Percentiles rank a stretch among this genome's conserved stretches.
These are phyloP conservation scores for Ophraella communa DNA, from an alignment of 2,888 invertebrate species.

Conservation along the genomic window DNA sequence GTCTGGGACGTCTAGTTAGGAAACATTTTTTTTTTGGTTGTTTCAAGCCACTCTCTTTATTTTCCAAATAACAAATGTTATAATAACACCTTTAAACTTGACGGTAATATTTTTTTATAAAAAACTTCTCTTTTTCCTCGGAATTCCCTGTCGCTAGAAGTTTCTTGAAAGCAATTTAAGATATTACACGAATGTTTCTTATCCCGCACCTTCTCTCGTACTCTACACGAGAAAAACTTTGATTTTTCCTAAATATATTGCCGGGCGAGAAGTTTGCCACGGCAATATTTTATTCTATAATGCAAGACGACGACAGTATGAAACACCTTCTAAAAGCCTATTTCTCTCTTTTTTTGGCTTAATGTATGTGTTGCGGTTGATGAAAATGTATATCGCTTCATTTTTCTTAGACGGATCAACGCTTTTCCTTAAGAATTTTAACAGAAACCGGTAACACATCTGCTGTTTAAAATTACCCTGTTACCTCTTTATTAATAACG, in stretches of 20 bases:
- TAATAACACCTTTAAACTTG: slow-evolving; percentile 2
- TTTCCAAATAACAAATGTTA: not conserved
- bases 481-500: no score
- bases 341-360: slow-evolving; percentile 12
- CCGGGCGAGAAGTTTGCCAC: slow-evolving; percentile 22
- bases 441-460: no score
- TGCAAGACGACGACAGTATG: slow-evolving; percentile 18
- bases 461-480: no score
- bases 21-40: no score
- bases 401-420: not conserved
- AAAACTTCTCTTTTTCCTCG: not conserved
- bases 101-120: slow-evolving; percentile 3
- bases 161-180: slow-evolving; percentile 21
- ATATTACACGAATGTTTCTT: slow-evolving; percentile 18
- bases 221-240: slow-evolving; percentile 17
- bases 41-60: not conserved
- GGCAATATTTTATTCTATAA: slow-evolving; percentile 27
- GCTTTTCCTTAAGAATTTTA: no score
- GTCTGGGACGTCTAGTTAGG: no score
- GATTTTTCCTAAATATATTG: slow-evolving; percentile 18
- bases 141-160: slow-evolving; percentile 8
- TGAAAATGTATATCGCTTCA: slow-evolving; percentile 2
- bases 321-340: slow-evolving; percentile 23
- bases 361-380: slow-evolving; percentile 6
- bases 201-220: not conserved